Conservation (phyloP, 2,113 vertebrate genomes). For the Gadus chalcogrammus region DNA sequence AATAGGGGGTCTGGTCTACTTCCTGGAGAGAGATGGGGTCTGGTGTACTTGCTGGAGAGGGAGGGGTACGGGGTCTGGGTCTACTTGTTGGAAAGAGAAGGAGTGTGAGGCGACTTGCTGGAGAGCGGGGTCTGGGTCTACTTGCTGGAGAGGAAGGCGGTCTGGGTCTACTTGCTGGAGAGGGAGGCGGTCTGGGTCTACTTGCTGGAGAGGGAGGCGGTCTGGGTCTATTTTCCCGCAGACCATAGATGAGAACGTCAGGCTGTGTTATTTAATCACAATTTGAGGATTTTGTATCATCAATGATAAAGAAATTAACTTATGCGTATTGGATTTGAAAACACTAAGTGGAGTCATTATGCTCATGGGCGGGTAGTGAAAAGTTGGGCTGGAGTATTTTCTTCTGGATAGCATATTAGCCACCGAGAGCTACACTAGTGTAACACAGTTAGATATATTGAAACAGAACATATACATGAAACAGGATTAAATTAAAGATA, state of each 20-base stretch:
- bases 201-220: background rate
- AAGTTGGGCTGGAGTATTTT: slow-evolving; percentile 15
- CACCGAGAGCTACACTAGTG: background rate
- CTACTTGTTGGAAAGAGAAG: slow-evolving; percentile 13
- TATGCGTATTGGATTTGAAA: no score
- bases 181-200: background rate
- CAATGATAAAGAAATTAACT: no score
- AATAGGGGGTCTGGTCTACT: background rate
- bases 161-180: slow-evolving; percentile 19
- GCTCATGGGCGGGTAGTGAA: background rate
- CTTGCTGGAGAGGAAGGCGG: slow-evolving; percentile 28
- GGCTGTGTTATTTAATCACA: no score
- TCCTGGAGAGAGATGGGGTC: background rate
- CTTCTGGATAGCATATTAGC: background rate
- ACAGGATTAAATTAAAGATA: no score
- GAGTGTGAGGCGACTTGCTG: background rate
- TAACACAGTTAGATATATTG: background rate
- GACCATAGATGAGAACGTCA: no score
- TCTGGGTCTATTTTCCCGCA: no score
- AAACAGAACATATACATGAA: background rate
- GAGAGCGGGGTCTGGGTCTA: background rate
- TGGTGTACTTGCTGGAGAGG: no score
- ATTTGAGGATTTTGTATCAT: no score
- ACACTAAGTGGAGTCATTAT: no score
- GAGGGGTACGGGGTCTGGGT: background rate